Evolutionary conservation across 2,113 vertebrate species (phyloP), one percentile per base, ranked within the genome.

Genomic region (Mus musculus): DNA sequence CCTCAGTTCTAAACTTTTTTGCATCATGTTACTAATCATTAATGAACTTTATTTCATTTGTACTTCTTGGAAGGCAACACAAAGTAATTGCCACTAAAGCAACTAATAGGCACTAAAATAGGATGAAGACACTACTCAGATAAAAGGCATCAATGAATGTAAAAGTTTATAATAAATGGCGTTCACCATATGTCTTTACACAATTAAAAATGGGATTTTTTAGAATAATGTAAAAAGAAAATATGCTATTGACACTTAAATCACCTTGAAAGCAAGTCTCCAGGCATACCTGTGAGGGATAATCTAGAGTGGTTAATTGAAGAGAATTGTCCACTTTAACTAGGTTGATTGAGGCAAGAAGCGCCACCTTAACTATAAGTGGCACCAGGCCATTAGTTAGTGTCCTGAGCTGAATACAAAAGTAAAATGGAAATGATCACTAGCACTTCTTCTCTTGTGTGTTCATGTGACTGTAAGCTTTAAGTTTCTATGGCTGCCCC

Each of bases 1-100:
- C 65, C 42, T 63, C 33, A 59, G 26, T 96, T 33, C 39, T 95
- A 71, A 95, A 95, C 54, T 46, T 49, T 46, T 95, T 91, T 90
- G 87, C 9, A 5, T n/a, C 71, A 94, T 69, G 89, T 93, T 93
- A 92, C 28, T 88, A 95, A 63, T n/a, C 75, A 80, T 7, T 24
- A 80, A 59, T 65, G 42, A 82, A 19, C 7, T 93, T 96, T 96
- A 93, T 0, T 0, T 96, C 65, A 88, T 90, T 61, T 63, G 65
- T 72, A 52, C 89, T n/a, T 52, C 69, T 93, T 54, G 30, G 61
- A 91, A 92, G 75, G 30, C 67, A 90, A 22, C 71, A 5, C 78
- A 72, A 89, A 88, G 22, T 75, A 87, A 95, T 61, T 90, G 90
- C 30, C 33, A 78, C 39, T 78, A 78, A 36, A 90, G 33, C 52